These are phyloP conservation scores for Orycteropus afer DNA, from an alignment of 2,113 vertebrate species.

Conservation along the genomic window DNA sequence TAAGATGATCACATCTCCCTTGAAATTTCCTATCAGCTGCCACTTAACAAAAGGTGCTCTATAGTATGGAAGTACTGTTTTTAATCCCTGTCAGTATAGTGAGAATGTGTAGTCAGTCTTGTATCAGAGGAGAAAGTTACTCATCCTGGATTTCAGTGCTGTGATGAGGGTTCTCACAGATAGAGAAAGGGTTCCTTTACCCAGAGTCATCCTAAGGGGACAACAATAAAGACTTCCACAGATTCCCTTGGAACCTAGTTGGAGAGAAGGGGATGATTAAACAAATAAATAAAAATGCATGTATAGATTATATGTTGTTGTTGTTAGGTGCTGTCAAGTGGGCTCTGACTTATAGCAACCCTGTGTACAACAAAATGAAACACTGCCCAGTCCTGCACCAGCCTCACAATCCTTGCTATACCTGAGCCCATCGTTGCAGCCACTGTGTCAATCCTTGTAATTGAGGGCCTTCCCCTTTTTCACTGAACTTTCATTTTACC, in stretches of 20 bases:
- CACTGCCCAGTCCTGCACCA: too few relatives aligned
- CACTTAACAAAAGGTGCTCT: background rate
- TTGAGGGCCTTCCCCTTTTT: too few relatives aligned
- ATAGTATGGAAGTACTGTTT: background rate
- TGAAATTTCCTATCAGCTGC: background rate
- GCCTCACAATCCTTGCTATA: too few relatives aligned
- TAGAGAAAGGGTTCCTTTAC: background rate
- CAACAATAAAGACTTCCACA: background rate
- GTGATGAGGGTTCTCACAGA: background rate
- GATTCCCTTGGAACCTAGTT: background rate
- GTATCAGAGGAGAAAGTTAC: background rate
- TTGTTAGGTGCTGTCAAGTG: too few relatives aligned
- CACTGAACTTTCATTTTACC: too few relatives aligned
- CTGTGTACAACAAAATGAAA: too few relatives aligned
- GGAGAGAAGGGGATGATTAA: background rate
- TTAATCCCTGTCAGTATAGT: background rate
- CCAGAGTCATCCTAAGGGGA: background rate
- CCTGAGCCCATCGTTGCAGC: too few relatives aligned
- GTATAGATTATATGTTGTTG: too few relatives aligned
- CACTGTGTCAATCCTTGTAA: too few relatives aligned
- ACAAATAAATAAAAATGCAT: too few relatives aligned
- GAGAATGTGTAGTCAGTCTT: background rate
- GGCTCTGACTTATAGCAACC: too few relatives aligned
- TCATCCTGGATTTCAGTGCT: background rate
- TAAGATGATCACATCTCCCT: conserved; percentile 5